phyloP scores from a whole-genome alignment of 1,140 invertebrate genomes.

The Drosophila azteca region DNA sequence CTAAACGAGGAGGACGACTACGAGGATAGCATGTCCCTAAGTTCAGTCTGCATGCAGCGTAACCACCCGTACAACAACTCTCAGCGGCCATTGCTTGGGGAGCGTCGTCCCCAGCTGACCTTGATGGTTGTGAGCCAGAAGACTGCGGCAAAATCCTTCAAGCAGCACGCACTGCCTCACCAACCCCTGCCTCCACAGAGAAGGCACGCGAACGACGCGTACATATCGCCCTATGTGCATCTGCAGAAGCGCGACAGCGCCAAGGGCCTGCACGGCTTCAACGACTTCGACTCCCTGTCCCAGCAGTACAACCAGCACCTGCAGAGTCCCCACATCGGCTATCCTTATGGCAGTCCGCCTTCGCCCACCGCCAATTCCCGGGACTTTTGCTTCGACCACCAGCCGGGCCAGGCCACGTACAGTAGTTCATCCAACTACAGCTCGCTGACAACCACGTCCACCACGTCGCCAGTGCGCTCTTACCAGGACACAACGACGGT shows the following conservation, averaged over 20 bases:
- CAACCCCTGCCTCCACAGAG: conserved; percentile 24
- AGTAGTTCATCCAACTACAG: conserved; percentile 59
- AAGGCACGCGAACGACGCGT: conserved; percentile 11
- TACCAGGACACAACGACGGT: conserved; percentile 41
- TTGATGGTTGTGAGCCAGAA: conserved; percentile 38
- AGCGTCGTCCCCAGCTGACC: conserved; percentile 54
- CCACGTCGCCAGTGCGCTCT: conserved; percentile 40
- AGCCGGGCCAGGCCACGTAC: conserved; percentile 22
- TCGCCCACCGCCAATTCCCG: conserved; percentile 71
- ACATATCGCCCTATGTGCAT: conserved; percentile 74
- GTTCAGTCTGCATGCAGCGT: conserved; percentile 67
- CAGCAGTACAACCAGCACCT: conserved; percentile 78
- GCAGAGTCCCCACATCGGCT: conserved; percentile 74
- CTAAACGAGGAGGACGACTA: conserved; percentile 49
- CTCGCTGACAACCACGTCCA: conserved; percentile 34
- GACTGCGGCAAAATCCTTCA: background rate
- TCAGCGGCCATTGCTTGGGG: conserved; percentile 70
- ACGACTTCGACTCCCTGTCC: conserved; percentile 77
- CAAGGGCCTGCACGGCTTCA: conserved; percentile 77
- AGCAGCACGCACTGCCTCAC: conserved; percentile 13
- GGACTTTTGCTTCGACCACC: conserved; percentile 60
- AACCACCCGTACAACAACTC: conserved; percentile 77
- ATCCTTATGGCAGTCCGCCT: conserved; percentile 78
- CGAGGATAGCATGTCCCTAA: conserved; percentile 67
- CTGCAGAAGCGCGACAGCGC: conserved; percentile 78